Evolutionary conservation across 2,888 invertebrate species (phyloP), one percentile per base, ranked within the genome.

Genomic region (Cosmia pyralina): DNA sequence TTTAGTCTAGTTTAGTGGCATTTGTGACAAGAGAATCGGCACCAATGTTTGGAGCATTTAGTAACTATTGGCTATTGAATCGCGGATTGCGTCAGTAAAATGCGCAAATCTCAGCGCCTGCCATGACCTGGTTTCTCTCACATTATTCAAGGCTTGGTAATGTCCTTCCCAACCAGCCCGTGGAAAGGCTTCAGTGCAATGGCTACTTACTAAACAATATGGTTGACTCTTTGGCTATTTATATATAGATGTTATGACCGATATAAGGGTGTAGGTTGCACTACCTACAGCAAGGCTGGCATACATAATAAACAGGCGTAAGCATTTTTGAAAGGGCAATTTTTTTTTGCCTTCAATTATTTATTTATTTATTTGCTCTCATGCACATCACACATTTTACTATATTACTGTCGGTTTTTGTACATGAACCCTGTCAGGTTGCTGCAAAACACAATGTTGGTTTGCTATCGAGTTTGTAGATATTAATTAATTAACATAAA

Each of bases 41-140:
- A n/a, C n/a, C n/a, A n/a, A n/a, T 50, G 0, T 50, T 74, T 41
- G 1, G 38, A 55, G 52, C 19, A 28, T 52, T 55, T 41, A 44
- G 57, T 55, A 57, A 69, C 38, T 57, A 74, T 75, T 62, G 46
- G 60, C 55, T 44, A 69, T 76, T 76, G 69, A 73, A 73, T 67
- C 58, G 63, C 22, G 64, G 60, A 76, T 83, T 84, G 70, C 86
- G 79, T 83, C 85, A 83, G 73, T 74, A 63, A 64, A 79, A 81
- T 84, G 78, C 78, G 74, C 85, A 77, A 85, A 84, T 80, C 85
- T 77, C 62, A 67, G 68, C 72, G 73, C 80, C 75, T 79, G 72
- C 82, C 82, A 34, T 87, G 87, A 88, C 87, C 88, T 82, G 83
- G 67, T 83, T 87, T 84, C 81, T 65, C 68, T 57, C 68, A 69